Conservation (phyloP, 2,888 invertebrate genomes). For the Dynastes grantii region DNA sequence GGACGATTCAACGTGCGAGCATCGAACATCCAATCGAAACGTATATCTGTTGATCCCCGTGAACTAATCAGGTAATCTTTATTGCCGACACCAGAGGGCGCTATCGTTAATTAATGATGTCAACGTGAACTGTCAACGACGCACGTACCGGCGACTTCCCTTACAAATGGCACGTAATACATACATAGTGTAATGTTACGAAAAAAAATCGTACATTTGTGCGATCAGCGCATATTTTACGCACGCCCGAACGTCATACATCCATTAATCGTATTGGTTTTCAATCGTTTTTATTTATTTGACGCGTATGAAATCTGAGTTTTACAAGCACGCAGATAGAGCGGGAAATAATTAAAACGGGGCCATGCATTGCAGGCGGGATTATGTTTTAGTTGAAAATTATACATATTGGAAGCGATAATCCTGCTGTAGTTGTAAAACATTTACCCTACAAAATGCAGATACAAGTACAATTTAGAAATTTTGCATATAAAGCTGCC, state of each 20-base stretch:
- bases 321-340: not conserved
- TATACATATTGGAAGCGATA: not conserved
- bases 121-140: slow-evolving; percentile 37
- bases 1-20: not conserved
- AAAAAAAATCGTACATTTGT: not conserved
- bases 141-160: slow-evolving; percentile 9
- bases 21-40: slow-evolving; percentile 15
- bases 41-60: slow-evolving; percentile 14
- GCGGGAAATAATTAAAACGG: not conserved
- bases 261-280: slow-evolving; percentile 7
- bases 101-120: slow-evolving; percentile 36
- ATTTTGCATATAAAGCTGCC: no score
- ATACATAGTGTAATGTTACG: not conserved
- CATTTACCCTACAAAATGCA: no score
- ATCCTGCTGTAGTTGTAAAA: not conserved
- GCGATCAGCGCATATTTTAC: not conserved
- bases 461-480: no score
- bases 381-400: no score
- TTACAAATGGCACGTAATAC: not conserved
- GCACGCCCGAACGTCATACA: not conserved
- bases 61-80: slow-evolving; percentile 41
- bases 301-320: not conserved
- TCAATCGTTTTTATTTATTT: slow-evolving; percentile 3
- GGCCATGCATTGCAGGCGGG: no score
- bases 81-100: slow-evolving; percentile 16